Conservation (phyloP, 92 coral and sea anemone species). For the Palythoa caribaeorum region DNA sequence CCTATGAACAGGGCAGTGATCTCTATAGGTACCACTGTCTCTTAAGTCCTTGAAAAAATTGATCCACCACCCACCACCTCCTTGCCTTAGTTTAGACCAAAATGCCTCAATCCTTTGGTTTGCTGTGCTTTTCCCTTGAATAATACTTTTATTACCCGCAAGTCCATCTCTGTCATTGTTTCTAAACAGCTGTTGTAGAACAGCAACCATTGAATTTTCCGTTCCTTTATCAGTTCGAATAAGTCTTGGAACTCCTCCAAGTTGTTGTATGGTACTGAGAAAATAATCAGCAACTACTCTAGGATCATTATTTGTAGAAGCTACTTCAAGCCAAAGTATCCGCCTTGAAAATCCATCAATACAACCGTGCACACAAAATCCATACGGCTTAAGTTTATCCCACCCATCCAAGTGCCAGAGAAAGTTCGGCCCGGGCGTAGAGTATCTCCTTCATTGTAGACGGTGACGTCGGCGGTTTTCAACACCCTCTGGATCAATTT, state of each 20-base stretch:
- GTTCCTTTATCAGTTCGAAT: constrained; percentile 57
- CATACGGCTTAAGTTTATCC: constrained; percentile 50
- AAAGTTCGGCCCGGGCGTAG: constrained; percentile 54
- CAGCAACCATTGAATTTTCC: constrained; percentile 46
- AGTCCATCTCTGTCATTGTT: constrained; percentile 49
- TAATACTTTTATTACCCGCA: constrained; percentile 52
- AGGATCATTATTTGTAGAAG: constrained; percentile 47
- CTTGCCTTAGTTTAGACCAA: constrained; percentile 66
- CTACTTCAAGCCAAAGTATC: constrained; percentile 55
- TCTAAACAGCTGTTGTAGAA: constrained; percentile 57
- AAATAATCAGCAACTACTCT: constrained; percentile 46
- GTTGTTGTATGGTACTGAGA: constrained; percentile 48
- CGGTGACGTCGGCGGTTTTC: constrained; percentile 32
- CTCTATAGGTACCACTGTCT: constrained; percentile 48
- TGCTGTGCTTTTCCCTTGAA: constrained; percentile 60
- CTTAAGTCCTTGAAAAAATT: constrained; percentile 64
- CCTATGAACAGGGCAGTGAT: constrained; percentile 28
- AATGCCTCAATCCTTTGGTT: constrained; percentile 72
- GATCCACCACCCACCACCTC: constrained; percentile 71
- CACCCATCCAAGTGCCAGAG: constrained; percentile 66
- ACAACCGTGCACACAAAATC: constrained; percentile 53
- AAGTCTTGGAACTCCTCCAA: constrained; percentile 47
- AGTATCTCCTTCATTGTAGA: constrained; percentile 48
- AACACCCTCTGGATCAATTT: constrained; percentile 65
- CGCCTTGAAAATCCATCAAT: constrained; percentile 64